Percentiles rank a stretch among this genome's conserved stretches.
These are phyloP conservation scores for Apostichopus japonicus DNA, from an alignment of 35 echinoderm and acorn worm species.

Conservation along the genomic window DNA sequence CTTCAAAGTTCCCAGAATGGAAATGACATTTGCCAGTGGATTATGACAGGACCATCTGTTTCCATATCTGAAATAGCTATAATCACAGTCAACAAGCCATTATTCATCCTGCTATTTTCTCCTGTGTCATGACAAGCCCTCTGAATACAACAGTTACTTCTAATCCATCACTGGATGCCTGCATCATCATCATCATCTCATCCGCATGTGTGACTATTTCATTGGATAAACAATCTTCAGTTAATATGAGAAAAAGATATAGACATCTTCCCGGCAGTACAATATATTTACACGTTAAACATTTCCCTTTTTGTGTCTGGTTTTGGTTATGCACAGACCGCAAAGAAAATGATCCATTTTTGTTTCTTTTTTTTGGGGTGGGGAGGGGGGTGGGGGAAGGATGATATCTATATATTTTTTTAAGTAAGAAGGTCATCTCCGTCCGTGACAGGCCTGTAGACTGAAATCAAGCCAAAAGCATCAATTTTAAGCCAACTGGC, in stretches of 20 bases:
- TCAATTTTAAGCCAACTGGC: neutral
- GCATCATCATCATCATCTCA: neutral
- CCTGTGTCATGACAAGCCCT: neutral
- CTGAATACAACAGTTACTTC: neutral
- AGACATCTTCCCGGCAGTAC: neutral
- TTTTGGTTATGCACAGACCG: too few species aligned
- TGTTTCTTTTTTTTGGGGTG: too few species aligned
- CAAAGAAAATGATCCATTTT: too few species aligned
- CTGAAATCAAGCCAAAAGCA: neutral
- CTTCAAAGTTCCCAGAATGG: neutral
- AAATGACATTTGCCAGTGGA: neutral
- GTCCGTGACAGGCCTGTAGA: neutral
- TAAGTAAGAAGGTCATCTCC: neutral
- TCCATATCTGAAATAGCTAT: neutral
- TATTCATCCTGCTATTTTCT: neutral
- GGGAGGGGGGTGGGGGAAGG: neutral
- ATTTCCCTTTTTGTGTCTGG: too few species aligned
- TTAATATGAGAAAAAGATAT: neutral
- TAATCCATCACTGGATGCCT: neutral
- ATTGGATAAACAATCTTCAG: neutral
- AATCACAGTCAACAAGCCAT: neutral
- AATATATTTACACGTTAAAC: too few species aligned
- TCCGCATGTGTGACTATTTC: neutral
- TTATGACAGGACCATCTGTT: neutral
- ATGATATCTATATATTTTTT: neutral